Evolutionary conservation across 2,888 invertebrate species (phyloP), one percentile per base, ranked within the genome.

Genomic region (Caenorhabditis sp.): DNA sequence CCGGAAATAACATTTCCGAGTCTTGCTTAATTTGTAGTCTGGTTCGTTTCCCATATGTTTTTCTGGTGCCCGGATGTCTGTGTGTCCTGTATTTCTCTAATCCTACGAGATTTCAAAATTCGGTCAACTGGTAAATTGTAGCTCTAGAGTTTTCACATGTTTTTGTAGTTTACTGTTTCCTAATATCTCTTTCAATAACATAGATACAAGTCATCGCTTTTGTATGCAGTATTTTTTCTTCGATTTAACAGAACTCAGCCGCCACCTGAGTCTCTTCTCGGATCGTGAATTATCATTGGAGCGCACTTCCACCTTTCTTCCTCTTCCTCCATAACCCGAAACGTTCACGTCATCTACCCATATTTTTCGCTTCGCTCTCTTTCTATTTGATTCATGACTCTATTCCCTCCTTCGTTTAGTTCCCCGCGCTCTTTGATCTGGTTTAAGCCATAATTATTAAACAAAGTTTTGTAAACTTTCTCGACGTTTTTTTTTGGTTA

Each of bases 251-350:
- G 9, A 32, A 32, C 32, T 40, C 47, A 4, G 47, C n/a, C n/a
- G n/a, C n/a, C n/a, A n/a, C n/a, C n/a, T n/a, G n/a, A n/a, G n/a
- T n/a, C n/a, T n/a, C n/a, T n/a, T n/a, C n/a, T n/a, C n/a, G n/a
- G n/a, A n/a, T n/a, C n/a, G n/a, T n/a, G n/a, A n/a, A 20, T 47
- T 20, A 47, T 47, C 47, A 47, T 9, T 47, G 47, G 18, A 47
- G 47, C 47, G 47, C 47, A 47, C 47, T 47, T 47, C 47, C 40
- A 40, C 40, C 47, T 47, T 40, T 3, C 40, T 40, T 40, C 40
- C 40, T 32, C 32, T 6, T 9, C 9, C 32, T 9, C 32, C 32
- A 32, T 6, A 32, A 32, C 32, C 32, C 4, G 9, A 32, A 40
- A 15, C 40, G 15, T 40, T 9, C 40, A 40, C 40, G 40, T 40